Evolutionary conservation across 2,888 invertebrate species (phyloP).

Genomic region (Epinotia nisella): DNA sequence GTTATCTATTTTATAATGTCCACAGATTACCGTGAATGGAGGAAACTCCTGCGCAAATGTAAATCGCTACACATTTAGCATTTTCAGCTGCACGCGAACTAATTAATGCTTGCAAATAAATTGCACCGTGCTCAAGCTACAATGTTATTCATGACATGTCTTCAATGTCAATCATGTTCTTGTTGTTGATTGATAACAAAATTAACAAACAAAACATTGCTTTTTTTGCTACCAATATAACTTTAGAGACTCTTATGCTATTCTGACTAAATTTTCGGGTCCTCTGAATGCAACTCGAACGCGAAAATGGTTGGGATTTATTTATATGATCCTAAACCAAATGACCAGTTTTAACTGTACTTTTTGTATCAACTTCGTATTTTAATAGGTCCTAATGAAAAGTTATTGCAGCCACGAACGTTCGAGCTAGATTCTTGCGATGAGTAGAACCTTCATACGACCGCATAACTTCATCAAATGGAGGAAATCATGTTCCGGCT

Average conservation of each 20-base stretch:
- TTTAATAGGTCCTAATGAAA: neutral
- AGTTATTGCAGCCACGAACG: neutral
- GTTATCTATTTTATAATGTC: constrained; percentile 18
- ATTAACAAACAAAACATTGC: neutral
- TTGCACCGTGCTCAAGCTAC: neutral
- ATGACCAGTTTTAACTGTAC: too few relatives aligned
- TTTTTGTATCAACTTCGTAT: too few relatives aligned
- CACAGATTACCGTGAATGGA: constrained; percentile 34
- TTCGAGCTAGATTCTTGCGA: neutral
- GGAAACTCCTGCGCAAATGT: constrained; percentile 38
- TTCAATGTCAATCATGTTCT: constrained; percentile 12
- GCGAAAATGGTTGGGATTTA: neutral
- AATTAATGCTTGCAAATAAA: constrained; percentile 21
- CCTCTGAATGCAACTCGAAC: neutral
- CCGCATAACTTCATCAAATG: constrained; percentile 10
- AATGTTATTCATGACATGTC: constrained; percentile 11
- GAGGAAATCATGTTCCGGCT: constrained; percentile 22
- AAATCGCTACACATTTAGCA: constrained; percentile 30
- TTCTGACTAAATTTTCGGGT: neutral
- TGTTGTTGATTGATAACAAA: neutral
- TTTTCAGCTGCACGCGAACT: constrained; percentile 33
- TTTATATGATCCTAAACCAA: too few relatives aligned
- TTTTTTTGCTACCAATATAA: too few relatives aligned
- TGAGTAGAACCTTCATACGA: neutral
- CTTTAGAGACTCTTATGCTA: too few relatives aligned